Evolutionary conservation across 2,113 vertebrate species (phyloP).

Genomic region (Pantherophis guttatus): DNA sequence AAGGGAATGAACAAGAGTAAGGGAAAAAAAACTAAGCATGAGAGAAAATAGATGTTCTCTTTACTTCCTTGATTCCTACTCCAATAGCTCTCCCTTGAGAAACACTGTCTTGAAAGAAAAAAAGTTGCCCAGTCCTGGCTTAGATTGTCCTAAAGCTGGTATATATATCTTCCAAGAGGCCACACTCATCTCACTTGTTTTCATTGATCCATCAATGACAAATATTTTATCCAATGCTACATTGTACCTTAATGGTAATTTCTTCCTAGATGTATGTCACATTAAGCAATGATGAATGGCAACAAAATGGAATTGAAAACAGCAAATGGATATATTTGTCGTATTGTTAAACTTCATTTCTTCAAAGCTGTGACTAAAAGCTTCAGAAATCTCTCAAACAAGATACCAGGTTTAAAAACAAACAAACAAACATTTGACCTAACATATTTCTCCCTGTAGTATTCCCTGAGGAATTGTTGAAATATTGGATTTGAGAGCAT

Average conservation of each 20-base stretch:
- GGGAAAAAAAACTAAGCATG: background rate
- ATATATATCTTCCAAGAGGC: background rate
- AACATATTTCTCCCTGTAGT: slow-evolving; percentile 38
- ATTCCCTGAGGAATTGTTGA: slow-evolving; percentile 36
- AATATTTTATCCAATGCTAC: slow-evolving; percentile 48
- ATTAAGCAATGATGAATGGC: slow-evolving; percentile 55
- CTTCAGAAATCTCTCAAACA: slow-evolving; percentile 52
- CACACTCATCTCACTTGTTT: slow-evolving; percentile 21
- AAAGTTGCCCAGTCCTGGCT: background rate
- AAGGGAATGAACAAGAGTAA: background rate
- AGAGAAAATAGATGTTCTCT: background rate
- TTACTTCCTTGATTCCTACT: background rate
- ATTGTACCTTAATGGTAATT: slow-evolving; percentile 38
- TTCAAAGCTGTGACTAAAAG: slow-evolving; percentile 44
- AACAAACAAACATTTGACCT: slow-evolving; percentile 47
- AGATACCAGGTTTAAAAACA: slow-evolving; percentile 46
- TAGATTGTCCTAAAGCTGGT: background rate
- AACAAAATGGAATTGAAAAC: slow-evolving; percentile 55
- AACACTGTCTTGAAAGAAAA: background rate
- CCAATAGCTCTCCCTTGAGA: background rate
- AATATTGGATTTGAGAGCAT: background rate
- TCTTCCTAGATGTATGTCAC: slow-evolving; percentile 51
- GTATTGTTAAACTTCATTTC: slow-evolving; percentile 60
- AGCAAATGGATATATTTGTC: slow-evolving; percentile 60
- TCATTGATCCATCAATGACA: slow-evolving; percentile 49